Base-by-base conservation (phyloP, 2,888 invertebrate species). In the Clistopyga incitator region DNA sequence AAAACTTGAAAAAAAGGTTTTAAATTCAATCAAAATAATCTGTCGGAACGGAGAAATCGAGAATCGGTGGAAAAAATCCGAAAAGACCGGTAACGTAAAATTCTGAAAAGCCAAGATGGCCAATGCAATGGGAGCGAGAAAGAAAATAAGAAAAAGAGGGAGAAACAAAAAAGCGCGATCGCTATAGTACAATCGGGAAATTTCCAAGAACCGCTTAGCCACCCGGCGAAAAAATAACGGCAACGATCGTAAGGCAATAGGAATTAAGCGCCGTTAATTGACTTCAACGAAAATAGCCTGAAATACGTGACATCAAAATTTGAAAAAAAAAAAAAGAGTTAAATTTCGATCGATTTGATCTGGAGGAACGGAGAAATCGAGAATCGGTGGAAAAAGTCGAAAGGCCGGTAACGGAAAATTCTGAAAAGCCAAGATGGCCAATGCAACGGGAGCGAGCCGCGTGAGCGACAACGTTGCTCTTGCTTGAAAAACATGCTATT, bases 381-480 rank as follows among this genome's bases (percentile, higher is more conserved):
- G 20, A 65, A 65, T 45, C 6, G 54, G 61, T n/a, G 45, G 75
- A 23, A 15, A 47, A 23, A 13, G 67, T 71, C 18, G 18, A 25
- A 72, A 34, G 45, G 25, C 59, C 29, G 70, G 64, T 18, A 13
- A 47, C n/a, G 72, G 59, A 70, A 74, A 78, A 77, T 68, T 4
- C 25, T 23, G 80, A 52, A 86, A 86, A 86, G 81, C 68, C 88
- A 90, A 90, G 85, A 89, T 89, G 89, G 90, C 88, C 78, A 86
- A 84, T 86, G 70, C 65, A 29, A 29, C 4, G 47, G 15, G n/a
- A 50, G 3, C 65, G 50, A 67, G 18, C 34, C 10, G 52, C n/a
- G 15, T 67, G 81, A 76, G 68, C 77, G 70, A 45, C 6, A 64
- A 34, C 64, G 38, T 13, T 18, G 34, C 0, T 34, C 13, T n/a